phyloP scores from a whole-genome alignment of 2,797 vertebrate species.

The Carcharodon carcharias region DNA sequence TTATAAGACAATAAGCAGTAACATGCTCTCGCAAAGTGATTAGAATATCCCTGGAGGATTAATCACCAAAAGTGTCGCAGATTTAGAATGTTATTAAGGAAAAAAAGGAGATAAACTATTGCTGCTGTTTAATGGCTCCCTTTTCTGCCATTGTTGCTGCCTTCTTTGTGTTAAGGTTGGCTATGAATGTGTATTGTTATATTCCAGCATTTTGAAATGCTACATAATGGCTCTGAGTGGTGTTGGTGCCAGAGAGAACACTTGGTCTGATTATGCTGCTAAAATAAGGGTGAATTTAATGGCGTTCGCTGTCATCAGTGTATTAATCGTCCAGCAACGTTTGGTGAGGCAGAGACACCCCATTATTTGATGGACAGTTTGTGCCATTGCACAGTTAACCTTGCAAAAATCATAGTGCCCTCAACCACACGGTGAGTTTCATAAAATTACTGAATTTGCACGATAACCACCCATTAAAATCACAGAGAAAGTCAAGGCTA shows the following conservation, averaged over 20 bases:
- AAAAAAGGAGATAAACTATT: background rate
- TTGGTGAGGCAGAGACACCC: background rate
- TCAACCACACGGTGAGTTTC: background rate
- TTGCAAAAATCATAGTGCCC: background rate
- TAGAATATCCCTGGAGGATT: background rate
- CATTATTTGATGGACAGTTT: too few relatives aligned
- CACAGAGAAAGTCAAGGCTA: background rate
- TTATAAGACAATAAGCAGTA: background rate
- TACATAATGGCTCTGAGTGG: background rate
- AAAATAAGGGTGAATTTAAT: background rate
- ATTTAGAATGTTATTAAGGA: background rate
- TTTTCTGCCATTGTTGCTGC: background rate
- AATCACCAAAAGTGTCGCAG: background rate
- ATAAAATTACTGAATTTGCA: background rate
- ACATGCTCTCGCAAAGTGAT: background rate
- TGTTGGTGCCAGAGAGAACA: background rate
- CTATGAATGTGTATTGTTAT: background rate
- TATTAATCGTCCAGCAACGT: background rate
- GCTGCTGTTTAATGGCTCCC: background rate
- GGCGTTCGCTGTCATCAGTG: background rate
- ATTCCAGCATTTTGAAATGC: background rate
- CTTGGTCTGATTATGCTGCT: background rate
- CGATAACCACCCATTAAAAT: background rate
- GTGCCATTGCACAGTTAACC: background rate
- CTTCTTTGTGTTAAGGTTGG: background rate